Base-by-base conservation (phyloP, 2,888 invertebrate species). In the Drosophila recens region DNA sequence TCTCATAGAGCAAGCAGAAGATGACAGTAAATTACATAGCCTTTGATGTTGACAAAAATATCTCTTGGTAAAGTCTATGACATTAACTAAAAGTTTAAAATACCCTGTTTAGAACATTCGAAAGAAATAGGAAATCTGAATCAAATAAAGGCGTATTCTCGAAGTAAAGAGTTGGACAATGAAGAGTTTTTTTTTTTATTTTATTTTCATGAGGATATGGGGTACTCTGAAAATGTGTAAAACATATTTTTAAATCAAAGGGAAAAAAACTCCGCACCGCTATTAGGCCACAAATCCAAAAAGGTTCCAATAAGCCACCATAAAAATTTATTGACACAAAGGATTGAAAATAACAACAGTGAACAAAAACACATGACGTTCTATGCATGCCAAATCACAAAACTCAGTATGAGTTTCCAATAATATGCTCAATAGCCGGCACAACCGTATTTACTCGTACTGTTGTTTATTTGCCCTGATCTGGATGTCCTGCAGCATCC, bases 181-280 rank as follows among this genome's bases (percentile, higher is more conserved):
- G 30, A 56, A 49, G 42, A 49, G n/a, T n/a, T n/a, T n/a, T n/a
- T n/a, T n/a, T n/a, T n/a, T n/a, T n/a, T n/a, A n/a, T n/a, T n/a
- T n/a, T n/a, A n/a, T n/a, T 59, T 46, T 59, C 23, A 46, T 46
- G 52, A 52, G 56, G 54, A 72, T 52, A 58, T 17, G 56, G 48
- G 27, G 52, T 49, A 49, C 20, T 46, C 23, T 34, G 42, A 68
- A 70, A 57, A 53, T 46, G 83, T 70, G 70, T 59, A 68, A 83
- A 83, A 83, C 87, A 86, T 87, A 86, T 87, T 86, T 87, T 86
- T 83, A 86, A 86, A 86, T 86, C 87, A 87, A 82, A 86, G 71
- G 43, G 61, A 79, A 84, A 69, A 67, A 72, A 79, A 69, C 69
- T 69, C 67, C 75, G 8, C 30, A 78, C 79, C 82, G 81, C 87